These are phyloP conservation scores for Caloenas nicobarica DNA, from an alignment of 2,113 vertebrate species.

Conservation along the genomic window DNA sequence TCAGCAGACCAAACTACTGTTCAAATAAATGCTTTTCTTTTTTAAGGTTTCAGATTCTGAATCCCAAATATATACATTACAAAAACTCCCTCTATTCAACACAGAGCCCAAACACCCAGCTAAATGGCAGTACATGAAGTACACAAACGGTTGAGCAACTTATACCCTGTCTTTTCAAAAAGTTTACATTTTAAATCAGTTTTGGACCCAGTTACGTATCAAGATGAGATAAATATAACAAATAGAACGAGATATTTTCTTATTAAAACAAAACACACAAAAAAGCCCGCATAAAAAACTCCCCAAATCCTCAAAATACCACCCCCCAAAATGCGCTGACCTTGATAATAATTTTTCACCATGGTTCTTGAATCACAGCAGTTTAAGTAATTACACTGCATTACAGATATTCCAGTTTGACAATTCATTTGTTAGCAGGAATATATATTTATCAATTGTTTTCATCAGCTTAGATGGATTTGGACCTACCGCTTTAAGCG, in stretches of 20 bases:
- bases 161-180: conserved; percentile 23
- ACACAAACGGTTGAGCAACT: neutral
- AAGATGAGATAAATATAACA: neutral
- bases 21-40: neutral
- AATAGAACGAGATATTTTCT: neutral
- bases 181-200: neutral
- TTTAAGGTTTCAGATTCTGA: neutral
- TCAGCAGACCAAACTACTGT: neutral
- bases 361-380: neutral
- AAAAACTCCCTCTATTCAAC: neutral
- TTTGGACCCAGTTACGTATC: neutral
- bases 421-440: neutral
- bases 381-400: neutral
- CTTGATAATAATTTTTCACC: neutral
- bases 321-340: neutral
- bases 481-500: conserved; percentile 55
- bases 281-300: neutral
- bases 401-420: neutral
- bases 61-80: neutral
- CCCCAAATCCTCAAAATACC: neutral
- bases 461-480: neutral
- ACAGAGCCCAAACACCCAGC: neutral
- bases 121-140: neutral
- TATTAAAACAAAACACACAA: neutral
- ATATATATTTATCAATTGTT: neutral